Evolutionary conservation across 2,888 invertebrate genomes (phyloP), one percentile per base, ranked within the genome.

Genomic region (Monoplex corrugatus): DNA sequence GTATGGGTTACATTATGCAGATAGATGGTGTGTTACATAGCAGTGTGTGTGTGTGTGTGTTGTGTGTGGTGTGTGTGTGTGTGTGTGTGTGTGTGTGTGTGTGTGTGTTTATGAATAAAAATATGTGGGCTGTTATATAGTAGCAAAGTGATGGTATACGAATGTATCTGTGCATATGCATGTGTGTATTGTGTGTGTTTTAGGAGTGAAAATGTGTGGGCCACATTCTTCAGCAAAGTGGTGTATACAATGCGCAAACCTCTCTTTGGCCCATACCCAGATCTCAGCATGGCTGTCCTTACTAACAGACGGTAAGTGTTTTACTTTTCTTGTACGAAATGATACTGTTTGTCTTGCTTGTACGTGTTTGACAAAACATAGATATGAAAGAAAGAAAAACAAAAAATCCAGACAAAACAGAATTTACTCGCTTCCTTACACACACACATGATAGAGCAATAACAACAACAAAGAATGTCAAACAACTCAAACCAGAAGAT

Each of bases 291-390:
- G 89, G 92, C 93, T 97, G 97, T 98, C 72, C 96, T 98, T 91
- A 97, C 97, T 91, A 98, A 98, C 95, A 97, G 97, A 57, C 93
- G 94, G 94, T 94, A 90, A 45, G 68, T 57, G 28, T 28, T 57
- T 57, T 57, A 23, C 28, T 16, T 57, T 57, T 28, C 57, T 23
- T 57, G 10, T 57, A 28, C 28, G 16, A 16, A 23, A 28, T 57
- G 28, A 57, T 23, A 13, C 16, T 50, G 16, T 57, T 16, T 57
- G 19, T 23, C 2, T 28, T 23, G 28, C 57, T 57, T 57, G 16
- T 50, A 57, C 28, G 57, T 57, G 10, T 57, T 57, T 57, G 28
- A 28, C 16, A 16, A 2, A 23, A 57, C 19, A 57, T 28, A 57
- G 3, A 57, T 16, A 57, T 28, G 28, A 23, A 28, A 16, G 28